A percentile compares a stretch with the other conserved stretches of the same genome.
Conservation (phyloP, 2,888 invertebrate species). For the Torymus texanus region DNA sequence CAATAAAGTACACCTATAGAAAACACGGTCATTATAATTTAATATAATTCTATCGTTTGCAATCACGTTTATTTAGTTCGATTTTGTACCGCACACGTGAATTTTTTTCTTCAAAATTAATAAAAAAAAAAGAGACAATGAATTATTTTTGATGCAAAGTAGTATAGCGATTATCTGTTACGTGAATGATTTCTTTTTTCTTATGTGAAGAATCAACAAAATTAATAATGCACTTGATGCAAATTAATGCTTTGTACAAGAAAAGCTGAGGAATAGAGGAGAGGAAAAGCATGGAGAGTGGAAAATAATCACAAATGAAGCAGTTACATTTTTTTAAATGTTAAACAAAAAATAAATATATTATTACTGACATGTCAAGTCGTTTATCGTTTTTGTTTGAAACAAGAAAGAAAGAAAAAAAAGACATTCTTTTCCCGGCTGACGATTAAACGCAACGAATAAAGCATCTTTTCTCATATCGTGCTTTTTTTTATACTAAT, state of each 20-base stretch:
- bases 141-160: too few relatives aligned
- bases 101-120: neutral
- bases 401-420: conserved; percentile 44
- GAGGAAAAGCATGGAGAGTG: conserved; percentile 35
- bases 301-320: conserved; percentile 45
- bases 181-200: too few relatives aligned
- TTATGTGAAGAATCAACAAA: neutral
- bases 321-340: conserved; percentile 38
- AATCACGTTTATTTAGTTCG: conserved; percentile 40
- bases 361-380: conserved; percentile 57
- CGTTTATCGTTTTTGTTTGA: conserved; percentile 39
- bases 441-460: conserved; percentile 51
- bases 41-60: conserved; percentile 30
- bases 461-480: conserved; percentile 46
- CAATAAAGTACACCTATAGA: conserved; percentile 19
- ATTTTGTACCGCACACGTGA: conserved; percentile 40
- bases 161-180: too few relatives aligned
- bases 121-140: too few relatives aligned
- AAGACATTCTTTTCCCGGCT: conserved; percentile 54
- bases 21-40: conserved; percentile 24
- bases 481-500: conserved; percentile 51
- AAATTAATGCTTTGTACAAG: neutral
- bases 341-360: conserved; percentile 57
- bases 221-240: neutral
- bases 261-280: conserved; percentile 27